phyloP scores from a whole-genome alignment of 2,797 vertebrate genomes.

The Esox masquinongy region DNA sequence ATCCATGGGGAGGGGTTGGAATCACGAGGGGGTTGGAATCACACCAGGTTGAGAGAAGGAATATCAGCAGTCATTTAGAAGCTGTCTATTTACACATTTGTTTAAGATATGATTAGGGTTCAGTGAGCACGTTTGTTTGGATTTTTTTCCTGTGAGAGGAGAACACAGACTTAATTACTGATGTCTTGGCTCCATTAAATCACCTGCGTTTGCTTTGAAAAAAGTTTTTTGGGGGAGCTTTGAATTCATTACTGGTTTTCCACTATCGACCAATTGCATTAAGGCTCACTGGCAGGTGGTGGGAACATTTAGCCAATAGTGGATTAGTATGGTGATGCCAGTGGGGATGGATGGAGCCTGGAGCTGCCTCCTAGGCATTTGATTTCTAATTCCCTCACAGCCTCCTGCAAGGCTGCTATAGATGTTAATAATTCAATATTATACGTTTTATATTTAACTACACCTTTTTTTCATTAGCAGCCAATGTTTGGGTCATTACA shows the following conservation, averaged over 20 bases:
- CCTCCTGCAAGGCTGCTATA: constrained; percentile 29
- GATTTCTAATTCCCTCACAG: constrained; percentile 33
- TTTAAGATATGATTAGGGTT: constrained; percentile 9
- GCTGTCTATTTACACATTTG: constrained; percentile 22
- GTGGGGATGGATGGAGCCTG: constrained; percentile 48
- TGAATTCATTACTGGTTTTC: constrained; percentile 9
- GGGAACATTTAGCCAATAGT: constrained; percentile 35
- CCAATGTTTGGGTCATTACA: constrained; percentile 22
- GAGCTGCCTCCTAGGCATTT: constrained; percentile 49
- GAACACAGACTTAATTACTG: neutral
- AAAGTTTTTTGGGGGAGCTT: neutral
- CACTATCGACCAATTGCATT: constrained; percentile 28
- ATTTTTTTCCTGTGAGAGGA: neutral
- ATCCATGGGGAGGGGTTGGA: neutral
- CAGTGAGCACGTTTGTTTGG: neutral
- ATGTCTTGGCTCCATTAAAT: neutral
- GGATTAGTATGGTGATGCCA: constrained; percentile 22
- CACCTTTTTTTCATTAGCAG: constrained; percentile 27
- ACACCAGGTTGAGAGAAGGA: constrained; percentile 24
- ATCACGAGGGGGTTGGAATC: constrained; percentile 23
- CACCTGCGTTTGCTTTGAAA: neutral
- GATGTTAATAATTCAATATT: constrained; percentile 48
- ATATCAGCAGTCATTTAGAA: constrained; percentile 19
- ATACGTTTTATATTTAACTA: constrained; percentile 28
- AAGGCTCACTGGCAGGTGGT: constrained; percentile 32